A percentile compares a stretch with the other conserved stretches of the same genome.
Evolutionary conservation across 2,888 invertebrate genomes (phyloP).

Genomic region (Cylloceria caligata): DNA sequence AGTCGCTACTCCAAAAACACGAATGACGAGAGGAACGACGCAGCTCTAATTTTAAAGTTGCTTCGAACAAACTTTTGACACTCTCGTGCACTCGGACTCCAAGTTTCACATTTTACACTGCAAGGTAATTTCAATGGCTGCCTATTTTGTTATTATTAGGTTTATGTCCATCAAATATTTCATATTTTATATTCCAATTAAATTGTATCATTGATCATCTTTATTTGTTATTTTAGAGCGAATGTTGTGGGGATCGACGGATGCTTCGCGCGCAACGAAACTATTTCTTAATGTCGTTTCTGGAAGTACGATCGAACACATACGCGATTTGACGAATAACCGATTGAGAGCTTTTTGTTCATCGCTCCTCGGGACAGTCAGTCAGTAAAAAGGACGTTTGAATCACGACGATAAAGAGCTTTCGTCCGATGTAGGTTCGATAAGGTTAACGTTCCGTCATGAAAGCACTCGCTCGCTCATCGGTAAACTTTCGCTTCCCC

Average conservation of each 20-base stretch:
- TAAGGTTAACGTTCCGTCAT: conserved; percentile 16
- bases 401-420: conserved; percentile 24
- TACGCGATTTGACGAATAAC: conserved; percentile 1
- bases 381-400: background rate
- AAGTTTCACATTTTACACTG: conserved; percentile 9
- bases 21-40: conserved; percentile 25
- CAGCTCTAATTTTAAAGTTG: conserved; percentile 58
- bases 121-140: background rate
- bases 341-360: background rate
- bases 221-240: too few relatives aligned
- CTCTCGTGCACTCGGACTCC: background rate
- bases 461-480: conserved; percentile 4
- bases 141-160: background rate
- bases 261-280: too few relatives aligned
- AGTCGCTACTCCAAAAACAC: conserved; percentile 41
- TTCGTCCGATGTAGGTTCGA: conserved; percentile 1
- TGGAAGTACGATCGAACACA: background rate
- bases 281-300: background rate
- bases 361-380: background rate
- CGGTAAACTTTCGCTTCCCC: conserved; percentile 5
- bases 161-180: background rate
- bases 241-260: too few relatives aligned
- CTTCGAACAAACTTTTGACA: background rate
- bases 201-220: too few relatives aligned
- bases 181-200: background rate